phyloP scores from a whole-genome alignment of 2,888 invertebrate genomes.

The Thumatha senex region DNA sequence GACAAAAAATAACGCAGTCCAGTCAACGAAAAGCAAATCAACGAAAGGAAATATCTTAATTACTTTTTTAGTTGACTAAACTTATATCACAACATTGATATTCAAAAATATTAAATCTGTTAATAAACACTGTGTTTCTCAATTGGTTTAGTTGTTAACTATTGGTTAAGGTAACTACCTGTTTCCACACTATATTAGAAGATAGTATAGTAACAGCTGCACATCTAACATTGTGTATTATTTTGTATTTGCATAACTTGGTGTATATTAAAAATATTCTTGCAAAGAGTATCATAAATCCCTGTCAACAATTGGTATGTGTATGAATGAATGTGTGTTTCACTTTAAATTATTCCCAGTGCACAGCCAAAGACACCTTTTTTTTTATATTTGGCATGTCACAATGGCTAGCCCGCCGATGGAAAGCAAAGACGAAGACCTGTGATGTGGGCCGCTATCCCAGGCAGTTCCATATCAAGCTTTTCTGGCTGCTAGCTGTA shows the following conservation, averaged over 20 bases:
- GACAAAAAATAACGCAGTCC: conserved; percentile 20
- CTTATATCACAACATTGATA: conserved; percentile 27
- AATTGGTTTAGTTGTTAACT: conserved; percentile 23
- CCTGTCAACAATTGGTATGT: not conserved
- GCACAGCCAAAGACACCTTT: not conserved
- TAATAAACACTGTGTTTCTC: conserved; percentile 22
- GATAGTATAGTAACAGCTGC: conserved; percentile 32
- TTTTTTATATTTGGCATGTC: too few species aligned
- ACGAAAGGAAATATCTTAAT: not conserved
- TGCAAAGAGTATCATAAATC: conserved; percentile 8
- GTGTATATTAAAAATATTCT: conserved; percentile 32
- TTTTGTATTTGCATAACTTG: conserved; percentile 36
- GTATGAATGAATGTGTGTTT: not conserved
- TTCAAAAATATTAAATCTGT: conserved; percentile 17
- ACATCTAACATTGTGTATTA: conserved; percentile 40
- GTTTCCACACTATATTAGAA: conserved; percentile 22
- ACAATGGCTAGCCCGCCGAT: too few species aligned
- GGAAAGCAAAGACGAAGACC: too few species aligned
- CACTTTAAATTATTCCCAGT: too few species aligned
- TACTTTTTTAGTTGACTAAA: conserved; percentile 14
- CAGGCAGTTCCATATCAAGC: too few species aligned
- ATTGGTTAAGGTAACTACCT: conserved; percentile 31
- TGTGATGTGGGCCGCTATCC: too few species aligned
- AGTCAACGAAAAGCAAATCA: conserved; percentile 21
- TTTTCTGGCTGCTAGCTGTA: too few species aligned